phyloP scores from a whole-genome alignment of 2,888 invertebrate genomes.

The Stenotaenia linearis region DNA sequence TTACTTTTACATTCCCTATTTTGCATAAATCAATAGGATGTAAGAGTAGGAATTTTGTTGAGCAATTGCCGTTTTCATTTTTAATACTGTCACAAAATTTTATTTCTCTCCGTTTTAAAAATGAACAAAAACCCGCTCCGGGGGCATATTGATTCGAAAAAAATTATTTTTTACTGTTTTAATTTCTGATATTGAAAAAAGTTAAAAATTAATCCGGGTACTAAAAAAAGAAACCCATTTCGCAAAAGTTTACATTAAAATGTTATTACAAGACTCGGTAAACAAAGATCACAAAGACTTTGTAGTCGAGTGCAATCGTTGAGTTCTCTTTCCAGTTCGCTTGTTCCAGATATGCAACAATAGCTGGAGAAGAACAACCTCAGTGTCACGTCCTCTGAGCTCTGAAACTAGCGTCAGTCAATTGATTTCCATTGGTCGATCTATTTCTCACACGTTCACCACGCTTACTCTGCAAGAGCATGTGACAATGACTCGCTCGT shows the following conservation, averaged over 20 bases:
- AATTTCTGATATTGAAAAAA: no score
- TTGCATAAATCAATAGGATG: not conserved
- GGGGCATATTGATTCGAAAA: not conserved
- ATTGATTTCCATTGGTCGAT: constrained; percentile 2
- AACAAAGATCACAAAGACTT: no score
- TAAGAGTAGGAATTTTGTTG: no score
- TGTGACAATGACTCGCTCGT: not conserved
- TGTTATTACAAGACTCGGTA: no score
- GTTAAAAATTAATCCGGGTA: no score
- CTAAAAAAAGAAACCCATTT: no score
- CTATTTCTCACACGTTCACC: constrained; percentile 1
- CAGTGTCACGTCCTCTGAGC: not conserved
- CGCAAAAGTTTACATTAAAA: no score
- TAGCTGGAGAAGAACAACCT: not conserved
- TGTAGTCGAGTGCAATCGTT: no score
- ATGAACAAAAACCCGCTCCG: not conserved
- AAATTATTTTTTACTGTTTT: no score
- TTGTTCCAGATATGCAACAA: not conserved
- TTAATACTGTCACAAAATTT: not conserved
- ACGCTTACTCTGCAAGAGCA: not conserved
- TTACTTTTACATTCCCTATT: not conserved
- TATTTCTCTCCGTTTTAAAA: not conserved
- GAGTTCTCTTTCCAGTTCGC: not conserved
- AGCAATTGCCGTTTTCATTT: not conserved
- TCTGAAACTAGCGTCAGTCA: not conserved